phyloP scores from a whole-genome alignment of 2,113 vertebrate species.

The Mustelus asterias region DNA sequence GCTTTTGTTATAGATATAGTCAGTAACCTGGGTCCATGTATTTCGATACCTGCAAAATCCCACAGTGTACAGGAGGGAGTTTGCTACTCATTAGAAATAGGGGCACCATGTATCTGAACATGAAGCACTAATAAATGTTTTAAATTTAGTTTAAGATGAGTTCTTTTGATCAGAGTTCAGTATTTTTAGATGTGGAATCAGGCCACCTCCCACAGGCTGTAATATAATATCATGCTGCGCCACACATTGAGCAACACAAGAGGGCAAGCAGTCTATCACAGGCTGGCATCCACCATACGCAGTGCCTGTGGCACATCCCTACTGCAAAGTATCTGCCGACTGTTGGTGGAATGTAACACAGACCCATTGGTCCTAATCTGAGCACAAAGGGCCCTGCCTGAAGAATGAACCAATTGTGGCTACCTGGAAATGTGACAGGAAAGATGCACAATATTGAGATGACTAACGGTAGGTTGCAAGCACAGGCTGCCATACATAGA shows the following conservation, averaged over 20 bases:
- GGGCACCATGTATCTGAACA: neutral
- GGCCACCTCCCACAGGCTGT: conserved; percentile 22
- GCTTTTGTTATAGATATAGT: neutral
- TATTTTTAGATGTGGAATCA: conserved; percentile 11
- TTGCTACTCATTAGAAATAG: neutral
- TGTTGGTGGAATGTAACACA: neutral
- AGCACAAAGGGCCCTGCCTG: too few species aligned
- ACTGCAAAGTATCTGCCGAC: neutral
- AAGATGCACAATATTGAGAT: too few species aligned
- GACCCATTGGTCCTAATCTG: neutral
- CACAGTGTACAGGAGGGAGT: neutral
- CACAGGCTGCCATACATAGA: too few species aligned
- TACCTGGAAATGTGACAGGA: too few species aligned
- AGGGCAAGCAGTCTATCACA: neutral
- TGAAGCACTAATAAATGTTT: neutral
- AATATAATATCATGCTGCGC: neutral
- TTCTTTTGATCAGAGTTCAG: neutral
- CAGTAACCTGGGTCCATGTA: neutral
- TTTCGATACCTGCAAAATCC: neutral
- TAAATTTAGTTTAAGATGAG: neutral
- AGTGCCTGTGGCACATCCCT: neutral
- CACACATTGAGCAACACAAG: neutral
- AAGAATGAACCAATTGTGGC: too few species aligned
- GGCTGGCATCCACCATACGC: neutral
- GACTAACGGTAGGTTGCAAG: too few species aligned